Conservation (phyloP, 2,113 vertebrate species). For the Ursus arctos region DNA sequence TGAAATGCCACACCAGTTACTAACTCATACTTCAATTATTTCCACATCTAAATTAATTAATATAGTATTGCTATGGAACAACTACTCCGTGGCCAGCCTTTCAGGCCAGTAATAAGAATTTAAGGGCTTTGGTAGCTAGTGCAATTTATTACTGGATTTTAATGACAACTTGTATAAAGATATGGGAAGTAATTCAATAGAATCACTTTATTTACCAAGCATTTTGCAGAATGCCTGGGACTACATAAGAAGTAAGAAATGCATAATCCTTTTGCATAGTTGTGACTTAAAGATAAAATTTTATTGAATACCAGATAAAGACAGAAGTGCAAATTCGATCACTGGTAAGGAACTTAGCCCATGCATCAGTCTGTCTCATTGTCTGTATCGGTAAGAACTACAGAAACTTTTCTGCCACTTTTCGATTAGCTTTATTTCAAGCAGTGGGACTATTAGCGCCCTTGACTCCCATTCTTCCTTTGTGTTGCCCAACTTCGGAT, state of each 20-base stretch:
- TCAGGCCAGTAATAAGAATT: not conserved
- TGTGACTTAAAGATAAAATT: conserved; percentile 37
- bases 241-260: not conserved
- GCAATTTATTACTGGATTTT: not conserved
- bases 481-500: conserved; percentile 26
- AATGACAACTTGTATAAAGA: conserved; percentile 33
- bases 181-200: not conserved
- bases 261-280: not conserved
- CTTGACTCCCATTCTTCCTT: not conserved
- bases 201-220: not conserved
- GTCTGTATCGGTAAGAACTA: not conserved
- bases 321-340: not conserved
- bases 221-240: not conserved
- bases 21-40: conserved; percentile 11
- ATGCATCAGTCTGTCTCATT: not conserved
- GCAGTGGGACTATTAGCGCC: not conserved
- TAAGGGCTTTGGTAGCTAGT: not conserved
- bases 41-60: conserved; percentile 29
- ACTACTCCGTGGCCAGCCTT: not conserved
- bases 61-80: not conserved
- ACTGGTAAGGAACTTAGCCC: not conserved
- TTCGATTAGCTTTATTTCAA: not conserved
- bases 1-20: not conserved
- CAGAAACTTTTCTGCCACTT: not conserved
- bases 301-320: not conserved